phyloP scores from a whole-genome alignment of 2,797 vertebrate genomes.

The Centroberyx gerrardi region DNA sequence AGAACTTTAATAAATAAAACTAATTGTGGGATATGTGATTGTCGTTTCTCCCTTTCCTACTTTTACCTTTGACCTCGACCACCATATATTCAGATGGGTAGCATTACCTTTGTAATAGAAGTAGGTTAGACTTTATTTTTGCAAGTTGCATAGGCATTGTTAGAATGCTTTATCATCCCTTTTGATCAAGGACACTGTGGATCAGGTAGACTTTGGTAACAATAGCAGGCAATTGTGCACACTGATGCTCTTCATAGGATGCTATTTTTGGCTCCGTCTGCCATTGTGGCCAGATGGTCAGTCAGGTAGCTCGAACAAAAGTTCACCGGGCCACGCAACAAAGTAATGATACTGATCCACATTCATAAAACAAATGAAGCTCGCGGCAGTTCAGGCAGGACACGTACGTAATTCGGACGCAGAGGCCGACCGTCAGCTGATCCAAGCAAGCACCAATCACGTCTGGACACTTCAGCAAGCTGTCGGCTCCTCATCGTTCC shows the following conservation, averaged over 20 bases:
- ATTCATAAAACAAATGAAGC: neutral
- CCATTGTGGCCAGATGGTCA: constrained; percentile 64
- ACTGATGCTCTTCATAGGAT: constrained; percentile 4
- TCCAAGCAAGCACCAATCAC: too few relatives aligned
- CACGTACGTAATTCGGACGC: too few relatives aligned
- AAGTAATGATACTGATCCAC: constrained; percentile 44
- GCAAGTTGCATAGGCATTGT: neutral
- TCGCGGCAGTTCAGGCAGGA: too few relatives aligned
- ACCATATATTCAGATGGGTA: neutral
- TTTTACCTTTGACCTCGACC: neutral
- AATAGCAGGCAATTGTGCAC: constrained; percentile 34
- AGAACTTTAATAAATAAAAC: too few relatives aligned
- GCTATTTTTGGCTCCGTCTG: constrained; percentile 61
- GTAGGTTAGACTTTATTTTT: neutral
- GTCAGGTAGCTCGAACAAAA: constrained; percentile 58
- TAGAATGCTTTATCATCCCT: constrained; percentile 19
- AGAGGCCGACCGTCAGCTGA: too few relatives aligned
- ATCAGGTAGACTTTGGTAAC: constrained; percentile 38
- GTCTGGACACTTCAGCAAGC: too few relatives aligned
- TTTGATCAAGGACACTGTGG: constrained; percentile 17
- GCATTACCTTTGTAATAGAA: neutral
- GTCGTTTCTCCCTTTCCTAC: neutral
- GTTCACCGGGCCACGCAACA: constrained; percentile 43
- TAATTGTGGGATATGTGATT: too few relatives aligned
- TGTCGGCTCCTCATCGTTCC: too few relatives aligned